These are phyloP conservation scores for Mesoclemmys tuberculata DNA, from an alignment of 2,113 vertebrate species.

Conservation along the genomic window DNA sequence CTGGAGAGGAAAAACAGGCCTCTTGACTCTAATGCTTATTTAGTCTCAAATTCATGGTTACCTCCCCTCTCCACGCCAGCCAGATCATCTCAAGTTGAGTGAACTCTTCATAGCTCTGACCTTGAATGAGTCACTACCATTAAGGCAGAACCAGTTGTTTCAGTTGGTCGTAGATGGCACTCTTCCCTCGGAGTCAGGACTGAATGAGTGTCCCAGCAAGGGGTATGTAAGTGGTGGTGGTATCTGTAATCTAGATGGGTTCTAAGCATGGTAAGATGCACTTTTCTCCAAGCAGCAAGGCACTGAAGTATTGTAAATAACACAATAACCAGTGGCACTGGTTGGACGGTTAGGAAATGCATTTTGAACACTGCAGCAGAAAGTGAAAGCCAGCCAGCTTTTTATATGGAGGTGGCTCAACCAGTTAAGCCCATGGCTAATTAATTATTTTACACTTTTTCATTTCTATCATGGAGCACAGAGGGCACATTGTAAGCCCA, in stretches of 20 bases:
- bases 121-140: not conserved
- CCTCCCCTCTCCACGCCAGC: not conserved
- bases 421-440: constrained; percentile 50
- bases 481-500: constrained; percentile 15
- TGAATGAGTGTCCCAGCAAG: not conserved
- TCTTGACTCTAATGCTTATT: not conserved
- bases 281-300: not conserved
- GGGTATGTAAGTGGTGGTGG: not conserved
- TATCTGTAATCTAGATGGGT: not conserved
- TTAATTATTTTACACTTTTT: constrained; percentile 45
- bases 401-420: not conserved
- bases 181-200: not conserved
- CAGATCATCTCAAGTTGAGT: not conserved
- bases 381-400: not conserved
- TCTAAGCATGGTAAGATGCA: too few species aligned
- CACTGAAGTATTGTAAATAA: not conserved
- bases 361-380: not conserved
- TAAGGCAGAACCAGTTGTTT: not conserved
- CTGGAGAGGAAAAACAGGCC: not conserved
- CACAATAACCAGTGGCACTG: accelerated
- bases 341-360: not conserved
- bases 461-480: constrained; percentile 48
- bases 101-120: not conserved
- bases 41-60: not conserved
- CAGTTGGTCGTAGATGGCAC: not conserved